Evolutionary conservation across 2,797 vertebrate species (phyloP).

Genomic region (Loris lydekkerianus): DNA sequence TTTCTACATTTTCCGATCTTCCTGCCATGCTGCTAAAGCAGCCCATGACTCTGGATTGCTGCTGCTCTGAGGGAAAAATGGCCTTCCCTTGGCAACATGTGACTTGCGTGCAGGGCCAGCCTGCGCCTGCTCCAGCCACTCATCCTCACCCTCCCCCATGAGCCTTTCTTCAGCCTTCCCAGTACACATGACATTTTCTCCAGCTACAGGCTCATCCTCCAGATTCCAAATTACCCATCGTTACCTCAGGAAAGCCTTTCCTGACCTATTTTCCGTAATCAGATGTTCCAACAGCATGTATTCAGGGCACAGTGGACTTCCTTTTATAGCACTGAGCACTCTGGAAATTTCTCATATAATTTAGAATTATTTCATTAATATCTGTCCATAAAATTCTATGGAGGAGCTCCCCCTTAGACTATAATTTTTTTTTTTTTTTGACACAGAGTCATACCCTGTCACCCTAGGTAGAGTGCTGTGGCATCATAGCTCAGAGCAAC

Average conservation of each 20-base stretch:
- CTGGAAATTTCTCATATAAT: not conserved
- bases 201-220: not conserved
- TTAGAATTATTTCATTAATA: not conserved
- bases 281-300: not conserved
- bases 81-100: not conserved
- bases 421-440: not conserved
- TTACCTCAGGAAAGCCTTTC: not conserved
- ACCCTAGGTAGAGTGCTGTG: too few relatives aligned
- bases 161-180: not conserved
- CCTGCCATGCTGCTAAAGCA: not conserved
- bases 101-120: fast-evolving
- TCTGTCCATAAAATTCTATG: not conserved
- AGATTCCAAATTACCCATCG: not conserved
- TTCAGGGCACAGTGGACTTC: not conserved
- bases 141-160: fast-evolving
- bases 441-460: too few relatives aligned
- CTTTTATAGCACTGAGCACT: not conserved
- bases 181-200: too few relatives aligned
- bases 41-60: too few relatives aligned
- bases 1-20: not conserved
- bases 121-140: not conserved
- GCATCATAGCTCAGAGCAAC: too few relatives aligned
- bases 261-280: not conserved
- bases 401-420: not conserved
- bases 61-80: fast-evolving